Conservation (phyloP, 30 jellyfish, hydroid and myxozoan genomes). For the Cassiopea xamachana region DNA sequence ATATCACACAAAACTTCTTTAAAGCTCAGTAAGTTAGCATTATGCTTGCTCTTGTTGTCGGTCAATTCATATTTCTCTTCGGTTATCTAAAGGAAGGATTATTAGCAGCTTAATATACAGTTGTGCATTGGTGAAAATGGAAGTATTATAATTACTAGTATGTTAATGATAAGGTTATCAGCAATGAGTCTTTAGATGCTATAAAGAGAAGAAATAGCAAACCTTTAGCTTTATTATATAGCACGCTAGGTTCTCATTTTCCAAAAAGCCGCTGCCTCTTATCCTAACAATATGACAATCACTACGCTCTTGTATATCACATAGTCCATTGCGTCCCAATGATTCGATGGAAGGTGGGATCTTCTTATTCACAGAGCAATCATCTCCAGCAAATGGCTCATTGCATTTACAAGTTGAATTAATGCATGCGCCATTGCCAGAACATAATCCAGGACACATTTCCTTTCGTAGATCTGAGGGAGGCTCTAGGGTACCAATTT, state of each 20-base stretch:
- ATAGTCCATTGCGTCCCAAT: slow-evolving; percentile 57
- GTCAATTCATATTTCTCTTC: neutral
- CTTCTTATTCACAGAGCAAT: slow-evolving; percentile 65
- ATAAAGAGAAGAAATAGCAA: neutral
- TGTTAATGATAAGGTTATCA: too few species aligned
- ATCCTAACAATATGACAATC: slow-evolving; percentile 38
- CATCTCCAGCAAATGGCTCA: slow-evolving; percentile 59
- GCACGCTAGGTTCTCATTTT: slow-evolving; percentile 58
- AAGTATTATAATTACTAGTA: neutral
- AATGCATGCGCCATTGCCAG: slow-evolving; percentile 68
- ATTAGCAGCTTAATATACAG: too few species aligned
- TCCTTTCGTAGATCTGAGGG: slow-evolving; percentile 66
- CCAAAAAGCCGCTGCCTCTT: slow-evolving; percentile 30
- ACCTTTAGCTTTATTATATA: slow-evolving; percentile 61
- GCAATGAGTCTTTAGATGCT: too few species aligned
- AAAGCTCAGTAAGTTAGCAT: slow-evolving; percentile 71
- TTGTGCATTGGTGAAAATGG: too few species aligned
- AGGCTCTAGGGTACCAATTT: slow-evolving; percentile 42
- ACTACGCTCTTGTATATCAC: slow-evolving; percentile 61
- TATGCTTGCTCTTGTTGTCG: neutral
- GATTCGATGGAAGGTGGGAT: slow-evolving; percentile 45
- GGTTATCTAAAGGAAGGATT: slow-evolving; percentile 5
- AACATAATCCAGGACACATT: slow-evolving; percentile 75
- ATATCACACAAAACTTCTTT: slow-evolving; percentile 63
- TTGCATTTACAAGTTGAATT: slow-evolving; percentile 76